Base-by-base conservation (phyloP, 2,888 invertebrate genomes). In the Mystacides longicornis region DNA sequence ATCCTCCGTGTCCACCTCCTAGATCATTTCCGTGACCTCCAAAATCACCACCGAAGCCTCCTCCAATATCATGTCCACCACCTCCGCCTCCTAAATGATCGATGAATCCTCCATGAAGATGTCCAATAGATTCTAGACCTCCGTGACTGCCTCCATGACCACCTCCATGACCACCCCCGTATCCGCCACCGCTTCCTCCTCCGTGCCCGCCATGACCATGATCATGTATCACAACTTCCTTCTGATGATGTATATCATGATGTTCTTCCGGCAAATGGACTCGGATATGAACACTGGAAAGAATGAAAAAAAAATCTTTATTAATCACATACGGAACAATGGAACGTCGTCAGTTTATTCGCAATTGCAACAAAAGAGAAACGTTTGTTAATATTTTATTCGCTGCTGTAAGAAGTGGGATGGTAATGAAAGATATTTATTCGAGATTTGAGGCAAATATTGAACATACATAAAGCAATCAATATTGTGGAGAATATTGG, bases 201-300 rank as follows among this genome's bases (percentile, higher is more conserved):
- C 60, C 60, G 46, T 52, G 48, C 19, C 57, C 60, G 11, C 57
- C 67, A 42, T 67, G 68, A 2, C 63, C 65, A 18, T 64, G 64
- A 2, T 74, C 74, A 53, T 75, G 74, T 49, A 74, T 67, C 52
- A 77, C 67, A 43, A 67, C 63, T 63, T 67, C 67, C 59, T 68
- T 67, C 48, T 75, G 71, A 65, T 77, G 75, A 63, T 77, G 75
- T 1, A 73, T 66, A 7, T 72, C 70, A 61, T 76, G 74, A 62
- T 75, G 74, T 54, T 71, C 65, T 63, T 79, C 78, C 61, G 79
- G 79, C 65, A 80, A 69, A 63, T 79, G 79, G 22, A 80, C 74
- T 60, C 77, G 73, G 64, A 80, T 80, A 64, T 80, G 80, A 52
- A 80, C 79, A 66, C 80, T 80, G 71, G 19, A 75, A 77, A 55